Percentiles rank a stretch among this genome's conserved stretches.
Evolutionary conservation across 2,888 invertebrate species (phyloP).

Genomic region (Plusia festucae): DNA sequence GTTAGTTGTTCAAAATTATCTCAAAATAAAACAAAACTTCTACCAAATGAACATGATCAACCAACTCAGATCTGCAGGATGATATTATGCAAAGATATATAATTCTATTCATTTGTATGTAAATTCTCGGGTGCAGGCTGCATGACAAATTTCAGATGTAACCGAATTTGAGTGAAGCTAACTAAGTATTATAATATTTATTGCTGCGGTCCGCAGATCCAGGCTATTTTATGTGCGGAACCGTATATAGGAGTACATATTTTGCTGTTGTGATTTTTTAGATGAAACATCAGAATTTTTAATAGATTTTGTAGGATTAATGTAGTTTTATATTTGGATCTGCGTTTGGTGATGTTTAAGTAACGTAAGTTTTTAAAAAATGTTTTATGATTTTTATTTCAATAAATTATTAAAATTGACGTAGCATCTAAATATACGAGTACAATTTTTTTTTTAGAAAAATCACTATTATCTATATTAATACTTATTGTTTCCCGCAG

Average conservation of each 20-base stretch:
- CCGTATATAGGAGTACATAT: background rate
- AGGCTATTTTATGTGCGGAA: background rate
- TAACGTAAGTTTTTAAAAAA: no score
- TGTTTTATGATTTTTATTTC: no score
- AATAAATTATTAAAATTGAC: no score
- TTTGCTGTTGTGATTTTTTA: background rate
- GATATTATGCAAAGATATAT: conserved; percentile 56
- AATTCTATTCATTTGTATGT: conserved; percentile 60
- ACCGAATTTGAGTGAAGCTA: conserved; percentile 45
- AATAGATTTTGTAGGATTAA: no score
- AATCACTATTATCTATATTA: no score
- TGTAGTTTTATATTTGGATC: no score
- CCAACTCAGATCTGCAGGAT: conserved; percentile 12
- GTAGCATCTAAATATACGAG: no score
- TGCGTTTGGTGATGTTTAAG: no score
- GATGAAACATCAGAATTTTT: background rate
- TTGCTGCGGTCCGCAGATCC: background rate
- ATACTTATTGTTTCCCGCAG: no score
- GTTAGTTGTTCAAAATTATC: background rate
- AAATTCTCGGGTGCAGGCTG: conserved; percentile 44
- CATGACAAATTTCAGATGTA: conserved; percentile 54
- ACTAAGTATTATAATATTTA: conserved; percentile 51
- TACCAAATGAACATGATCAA: conserved; percentile 27
- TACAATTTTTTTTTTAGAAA: no score
- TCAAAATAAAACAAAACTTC: background rate